Evolutionary conservation across 2,888 invertebrate genomes (phyloP).

Genomic region (Chalcis sispes): DNA sequence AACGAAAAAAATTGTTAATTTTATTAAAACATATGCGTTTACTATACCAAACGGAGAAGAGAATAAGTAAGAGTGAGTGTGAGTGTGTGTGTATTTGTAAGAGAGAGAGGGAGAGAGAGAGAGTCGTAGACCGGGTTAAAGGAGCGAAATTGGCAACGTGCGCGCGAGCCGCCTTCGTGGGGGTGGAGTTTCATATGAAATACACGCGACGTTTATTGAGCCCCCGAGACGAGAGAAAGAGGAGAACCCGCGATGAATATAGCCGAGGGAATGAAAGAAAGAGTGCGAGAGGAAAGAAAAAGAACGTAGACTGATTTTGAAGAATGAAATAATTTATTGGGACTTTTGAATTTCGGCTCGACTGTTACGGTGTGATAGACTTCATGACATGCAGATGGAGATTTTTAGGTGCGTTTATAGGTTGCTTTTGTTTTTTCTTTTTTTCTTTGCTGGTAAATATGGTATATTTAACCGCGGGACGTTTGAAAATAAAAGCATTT

Average conservation of each 20-base stretch:
- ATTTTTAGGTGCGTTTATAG: not conserved
- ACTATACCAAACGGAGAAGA: too few species aligned
- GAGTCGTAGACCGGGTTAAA: constrained; percentile 61
- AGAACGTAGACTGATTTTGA: too few species aligned
- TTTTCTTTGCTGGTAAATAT: not conserved
- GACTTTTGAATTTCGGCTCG: constrained; percentile 41
- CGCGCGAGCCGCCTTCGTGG: constrained; percentile 67
- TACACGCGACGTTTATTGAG: constrained; percentile 75
- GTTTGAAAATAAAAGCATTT: too few species aligned
- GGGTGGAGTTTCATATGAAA: constrained; percentile 76
- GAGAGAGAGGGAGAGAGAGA: not conserved
- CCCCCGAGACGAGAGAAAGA: constrained; percentile 49
- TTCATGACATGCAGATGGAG: constrained; percentile 29
- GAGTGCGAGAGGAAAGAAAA: constrained; percentile 20
- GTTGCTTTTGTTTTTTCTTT: not conserved
- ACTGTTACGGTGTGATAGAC: constrained; percentile 31
- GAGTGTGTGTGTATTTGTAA: too few species aligned
- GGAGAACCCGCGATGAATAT: too few species aligned
- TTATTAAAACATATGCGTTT: too few species aligned
- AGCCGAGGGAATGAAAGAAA: too few species aligned
- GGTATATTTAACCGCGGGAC: too few species aligned
- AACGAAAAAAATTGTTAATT: too few species aligned
- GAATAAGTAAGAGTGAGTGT: too few species aligned
- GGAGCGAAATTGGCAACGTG: constrained; percentile 73
- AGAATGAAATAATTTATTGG: constrained; percentile 50